Base-by-base conservation (phyloP, 2,797 vertebrate genomes). In the Thalassophryne amazonica region DNA sequence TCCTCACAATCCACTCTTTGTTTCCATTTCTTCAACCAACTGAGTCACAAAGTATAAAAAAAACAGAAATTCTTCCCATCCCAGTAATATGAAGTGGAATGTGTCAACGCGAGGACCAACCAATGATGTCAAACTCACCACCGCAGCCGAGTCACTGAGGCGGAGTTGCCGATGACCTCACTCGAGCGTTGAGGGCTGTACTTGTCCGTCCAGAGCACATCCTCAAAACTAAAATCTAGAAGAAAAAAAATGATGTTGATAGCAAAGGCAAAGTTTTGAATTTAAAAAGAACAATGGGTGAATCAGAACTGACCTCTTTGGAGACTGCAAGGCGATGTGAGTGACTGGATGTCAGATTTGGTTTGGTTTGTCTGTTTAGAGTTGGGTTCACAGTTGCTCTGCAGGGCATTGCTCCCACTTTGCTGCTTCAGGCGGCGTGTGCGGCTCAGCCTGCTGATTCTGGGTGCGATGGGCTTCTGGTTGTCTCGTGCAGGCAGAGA, bases 21-120 rank as follows among this genome's bases (percentile, higher is more conserved):
- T 84, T 95, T 98, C 96, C 97, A 99, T 73, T 93, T 93, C 76
- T 89, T 93, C 64, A 99, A 75, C 96, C 97, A 99, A 47, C 96
- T 98, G 29, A 61, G 46, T 18, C 22, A 5, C 23, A 38, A 16
- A 27, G 13, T 40, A 57, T 58, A 33, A 1, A 45, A 7, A 9
- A 24, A 8, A 18, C 8, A 22, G 14, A 15, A 0, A 2, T 15
- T 8, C 15, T n/a, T 6, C 8, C 51, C n/a, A 13, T 16, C 12
- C 36, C 7, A 13, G 6, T 6, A 7, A 55, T 33, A 16, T 53
- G 2, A 41, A 25, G 2, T 41, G 3, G 4, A 24, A 17, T 13
- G 5, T 7, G 7, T 22, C 8, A 12, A 5, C 2, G 6, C 32
- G 10, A 22, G 17, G 2, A 1, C 7, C 11, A n/a, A 5, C 4